Evolutionary conservation across 2,797 vertebrate genomes (phyloP).

Genomic region (Uromys caudimaculatus): DNA sequence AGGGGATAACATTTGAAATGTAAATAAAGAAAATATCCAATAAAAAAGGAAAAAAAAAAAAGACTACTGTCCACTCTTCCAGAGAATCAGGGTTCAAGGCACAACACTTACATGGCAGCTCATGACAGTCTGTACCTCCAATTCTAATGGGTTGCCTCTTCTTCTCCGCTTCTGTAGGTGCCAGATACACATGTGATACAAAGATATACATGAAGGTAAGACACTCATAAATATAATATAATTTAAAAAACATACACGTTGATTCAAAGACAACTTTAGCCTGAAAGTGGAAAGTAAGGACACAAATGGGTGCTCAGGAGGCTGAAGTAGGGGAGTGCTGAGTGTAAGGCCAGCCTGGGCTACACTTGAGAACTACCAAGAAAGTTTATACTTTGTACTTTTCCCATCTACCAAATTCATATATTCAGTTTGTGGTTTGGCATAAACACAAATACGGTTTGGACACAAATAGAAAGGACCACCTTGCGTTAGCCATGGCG

Average conservation of each 20-base stretch:
- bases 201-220: not conserved
- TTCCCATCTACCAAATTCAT: not conserved
- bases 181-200: not conserved
- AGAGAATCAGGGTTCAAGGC: not conserved
- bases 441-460: constrained; percentile 8
- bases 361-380: not conserved
- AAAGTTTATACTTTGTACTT: constrained; percentile 24
- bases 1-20: no score
- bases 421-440: constrained; percentile 6
- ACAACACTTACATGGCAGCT: not conserved
- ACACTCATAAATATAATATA: no score
- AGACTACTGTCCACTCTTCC: not conserved
- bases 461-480: not conserved
- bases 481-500: not conserved
- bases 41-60: no score
- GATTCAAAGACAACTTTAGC: constrained; percentile 44
- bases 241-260: not conserved
- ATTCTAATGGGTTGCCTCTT: not conserved
- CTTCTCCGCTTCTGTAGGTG: not conserved
- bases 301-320: not conserved
- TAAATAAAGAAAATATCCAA: no score
- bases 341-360: not conserved
- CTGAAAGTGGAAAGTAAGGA: not conserved
- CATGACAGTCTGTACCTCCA: not conserved
- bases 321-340: not conserved